Conservation (phyloP, 2,888 invertebrate genomes). For the Tineola bisselliella region DNA sequence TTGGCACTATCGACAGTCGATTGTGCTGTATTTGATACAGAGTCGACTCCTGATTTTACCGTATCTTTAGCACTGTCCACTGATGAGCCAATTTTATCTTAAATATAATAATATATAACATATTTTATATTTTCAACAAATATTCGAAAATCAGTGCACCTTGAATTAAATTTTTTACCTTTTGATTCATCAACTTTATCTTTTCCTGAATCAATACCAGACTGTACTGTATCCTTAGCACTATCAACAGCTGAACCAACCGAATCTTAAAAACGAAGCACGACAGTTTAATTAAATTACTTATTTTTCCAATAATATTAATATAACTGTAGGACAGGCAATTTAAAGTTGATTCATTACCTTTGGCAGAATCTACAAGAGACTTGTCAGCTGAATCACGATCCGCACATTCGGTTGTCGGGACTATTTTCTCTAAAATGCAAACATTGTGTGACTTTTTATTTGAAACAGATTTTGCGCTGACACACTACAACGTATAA, state of each 20-base stretch:
- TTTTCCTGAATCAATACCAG: conserved; percentile 25
- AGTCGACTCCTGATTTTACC: background rate
- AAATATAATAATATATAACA: background rate
- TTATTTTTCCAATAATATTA: no score
- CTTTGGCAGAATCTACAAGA: background rate
- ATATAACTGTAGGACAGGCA: no score
- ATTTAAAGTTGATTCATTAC: background rate
- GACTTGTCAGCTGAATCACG: background rate
- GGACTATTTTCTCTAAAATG: background rate
- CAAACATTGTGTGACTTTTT: background rate
- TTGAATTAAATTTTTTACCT: background rate
- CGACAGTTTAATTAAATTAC: no score
- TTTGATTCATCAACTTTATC: background rate
- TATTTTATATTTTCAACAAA: background rate
- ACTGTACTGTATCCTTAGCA: conserved; percentile 31
- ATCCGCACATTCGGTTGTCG: background rate
- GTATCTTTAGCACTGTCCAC: conserved; percentile 1
- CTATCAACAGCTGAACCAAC: conserved; percentile 32
- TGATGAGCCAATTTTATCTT: background rate
- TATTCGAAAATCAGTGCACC: background rate
- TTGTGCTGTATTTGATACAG: background rate
- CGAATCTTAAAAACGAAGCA: conserved; percentile 17
- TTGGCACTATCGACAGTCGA: conserved; percentile 8
- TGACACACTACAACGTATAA: background rate
- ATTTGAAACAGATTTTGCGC: background rate